Conservation (phyloP, 2,797 vertebrate genomes). For the Hydrophis major region DNA sequence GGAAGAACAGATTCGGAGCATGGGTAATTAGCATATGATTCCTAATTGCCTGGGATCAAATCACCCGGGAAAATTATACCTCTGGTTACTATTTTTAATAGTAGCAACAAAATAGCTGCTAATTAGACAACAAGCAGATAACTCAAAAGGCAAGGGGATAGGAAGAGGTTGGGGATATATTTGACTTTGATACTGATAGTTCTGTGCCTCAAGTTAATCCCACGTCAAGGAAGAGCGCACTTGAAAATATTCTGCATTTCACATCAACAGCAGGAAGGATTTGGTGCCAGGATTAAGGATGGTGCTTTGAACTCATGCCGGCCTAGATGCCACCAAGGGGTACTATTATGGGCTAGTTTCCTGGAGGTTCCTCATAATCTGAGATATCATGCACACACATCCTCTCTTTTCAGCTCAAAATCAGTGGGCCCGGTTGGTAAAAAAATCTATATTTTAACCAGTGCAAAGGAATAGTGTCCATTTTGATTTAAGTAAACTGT, state of each 20-base stretch:
- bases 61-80: neutral
- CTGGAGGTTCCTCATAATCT: neutral
- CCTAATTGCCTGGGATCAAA: neutral
- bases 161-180: neutral
- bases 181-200: neutral
- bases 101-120: neutral
- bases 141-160: neutral
- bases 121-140: neutral
- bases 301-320: neutral
- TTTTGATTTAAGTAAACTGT: conserved; percentile 6
- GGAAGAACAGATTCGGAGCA: neutral
- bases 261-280: neutral
- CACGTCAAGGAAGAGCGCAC: neutral
- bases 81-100: neutral
- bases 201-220: neutral
- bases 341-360: neutral
- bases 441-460: neutral
- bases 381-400: neutral
- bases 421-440: neutral
- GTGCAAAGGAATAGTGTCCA: neutral
- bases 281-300: neutral
- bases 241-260: neutral
- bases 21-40: neutral
- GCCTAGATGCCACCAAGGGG: neutral
- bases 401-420: neutral